These are phyloP conservation scores for Ellobius talpinus DNA, from an alignment of 2,113 vertebrate species.

Conservation along the genomic window DNA sequence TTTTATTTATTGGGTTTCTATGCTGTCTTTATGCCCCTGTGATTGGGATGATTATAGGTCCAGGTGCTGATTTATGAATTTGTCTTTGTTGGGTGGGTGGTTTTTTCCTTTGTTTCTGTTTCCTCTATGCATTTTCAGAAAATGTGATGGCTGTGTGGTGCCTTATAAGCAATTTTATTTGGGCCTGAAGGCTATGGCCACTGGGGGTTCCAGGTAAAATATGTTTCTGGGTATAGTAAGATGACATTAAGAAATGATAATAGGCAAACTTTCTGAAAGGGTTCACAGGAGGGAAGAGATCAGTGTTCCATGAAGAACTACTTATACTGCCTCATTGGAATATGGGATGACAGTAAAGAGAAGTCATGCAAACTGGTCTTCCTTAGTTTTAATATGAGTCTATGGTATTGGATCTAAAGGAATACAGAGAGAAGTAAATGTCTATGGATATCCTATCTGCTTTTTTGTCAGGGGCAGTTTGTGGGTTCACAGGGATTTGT, in stretches of 20 bases:
- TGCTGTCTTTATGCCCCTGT: neutral
- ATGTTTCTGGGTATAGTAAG: neutral
- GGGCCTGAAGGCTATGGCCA: neutral
- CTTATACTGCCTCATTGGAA: neutral
- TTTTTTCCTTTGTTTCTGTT: neutral
- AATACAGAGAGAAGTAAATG: neutral
- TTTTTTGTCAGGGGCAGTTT: neutral
- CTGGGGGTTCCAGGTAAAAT: neutral
- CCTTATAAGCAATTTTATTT: neutral
- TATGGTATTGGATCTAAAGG: neutral
- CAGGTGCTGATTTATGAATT: neutral
- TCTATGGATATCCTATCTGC: neutral
- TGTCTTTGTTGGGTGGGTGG: neutral
- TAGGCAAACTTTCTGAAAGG: neutral
- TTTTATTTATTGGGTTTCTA: neutral
- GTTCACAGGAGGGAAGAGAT: neutral
- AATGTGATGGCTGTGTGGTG: neutral
- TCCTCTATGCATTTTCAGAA: neutral
- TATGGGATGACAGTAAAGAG: neutral
- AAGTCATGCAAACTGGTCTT: neutral
- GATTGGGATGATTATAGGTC: neutral
- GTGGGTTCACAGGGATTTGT: no score
- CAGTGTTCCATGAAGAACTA: neutral
- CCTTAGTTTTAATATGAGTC: neutral
- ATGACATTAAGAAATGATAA: neutral